These are phyloP conservation scores for Zeus faber DNA, from an alignment of 2,113 vertebrate genomes.

Conservation along the genomic window DNA sequence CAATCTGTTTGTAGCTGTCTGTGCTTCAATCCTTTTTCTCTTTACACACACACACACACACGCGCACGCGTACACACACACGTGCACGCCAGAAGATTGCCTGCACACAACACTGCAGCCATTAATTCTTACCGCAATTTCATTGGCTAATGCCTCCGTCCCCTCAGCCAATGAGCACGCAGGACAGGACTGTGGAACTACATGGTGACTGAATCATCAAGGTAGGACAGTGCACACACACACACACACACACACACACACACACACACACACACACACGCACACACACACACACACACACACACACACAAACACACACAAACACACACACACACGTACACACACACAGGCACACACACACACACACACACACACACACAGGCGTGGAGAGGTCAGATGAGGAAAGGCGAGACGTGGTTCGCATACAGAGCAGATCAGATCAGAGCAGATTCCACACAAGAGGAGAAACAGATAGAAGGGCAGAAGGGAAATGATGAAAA, in stretches of 20 bases:
- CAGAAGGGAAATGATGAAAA: background rate
- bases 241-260: background rate
- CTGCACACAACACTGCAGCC: background rate
- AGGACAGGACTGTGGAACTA: slow-evolving; percentile 7
- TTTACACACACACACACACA: slow-evolving; percentile 15
- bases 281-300: background rate
- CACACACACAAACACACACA: background rate
- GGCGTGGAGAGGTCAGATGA: slow-evolving; percentile 2
- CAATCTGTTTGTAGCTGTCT: no score
- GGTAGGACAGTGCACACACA: background rate
- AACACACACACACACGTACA: background rate
- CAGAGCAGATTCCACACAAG: background rate
- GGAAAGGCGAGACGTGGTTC: slow-evolving; percentile 2
- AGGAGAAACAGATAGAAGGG: background rate
- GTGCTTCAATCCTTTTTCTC: no score
- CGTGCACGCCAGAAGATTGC: background rate
- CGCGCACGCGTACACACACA: slow-evolving; percentile 2
- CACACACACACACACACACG: slow-evolving; percentile 1
- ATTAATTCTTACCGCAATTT: slow-evolving; percentile 1
- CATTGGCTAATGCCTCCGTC: slow-evolving; percentile 1
- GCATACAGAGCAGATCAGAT: slow-evolving; percentile 9
- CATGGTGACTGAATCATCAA: slow-evolving; percentile 4
- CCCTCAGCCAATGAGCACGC: slow-evolving; percentile 2
- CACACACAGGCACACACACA: slow-evolving; percentile 7
- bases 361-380: slow-evolving; percentile 1